Base-by-base conservation (phyloP, 2,797 vertebrate species). In the Garrulus glandarius region DNA sequence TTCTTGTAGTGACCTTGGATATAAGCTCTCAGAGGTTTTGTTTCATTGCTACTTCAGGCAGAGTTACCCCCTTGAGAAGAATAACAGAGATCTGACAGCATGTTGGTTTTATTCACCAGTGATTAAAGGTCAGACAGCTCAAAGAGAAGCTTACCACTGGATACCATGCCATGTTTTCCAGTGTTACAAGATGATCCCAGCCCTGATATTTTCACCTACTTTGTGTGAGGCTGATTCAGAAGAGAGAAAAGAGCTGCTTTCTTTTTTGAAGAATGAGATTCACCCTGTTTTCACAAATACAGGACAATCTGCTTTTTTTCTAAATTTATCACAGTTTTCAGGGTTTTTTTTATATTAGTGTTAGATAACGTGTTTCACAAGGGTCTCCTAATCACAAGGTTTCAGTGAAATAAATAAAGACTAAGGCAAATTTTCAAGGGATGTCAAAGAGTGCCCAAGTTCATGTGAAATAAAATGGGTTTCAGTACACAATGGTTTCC, bases 71-170 rank as follows among this genome's bases (percentile, higher is more conserved):
- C 80, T 72, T 68, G 90, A 92, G 93, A 94, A 96, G 92, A 60
- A 21, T 60, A 91, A 75, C 23, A 70, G 36, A 70, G 75, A 72
- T 78, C 80, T 86, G 95, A 92, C 84, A 88, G 81, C 21, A 26
- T 69, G 61, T 37, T 94, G 59, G 71, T 84, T 96, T 80, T 84
- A 89, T 93, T 89, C 71, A 88, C 26, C 71, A 68, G 79, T 90
- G 64, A 81, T 89, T 95, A 96, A 95, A 97, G 93, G 84, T 92
- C 96, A 87, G 72, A 47, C 67, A 81, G 94, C 88, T 78, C 87
- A 81, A 50, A 60, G 47, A 89, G 80, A 10, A 76, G 84, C 68
- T 90, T 71, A 76, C 78, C 32, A 24, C 68, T 69, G 67, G 61
- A 87, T 34, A 34, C 50, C 61, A 23, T 17, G 24, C 70, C 85